phyloP scores from a whole-genome alignment of 2,797 vertebrate genomes.

The Catostomus latipinnis region DNA sequence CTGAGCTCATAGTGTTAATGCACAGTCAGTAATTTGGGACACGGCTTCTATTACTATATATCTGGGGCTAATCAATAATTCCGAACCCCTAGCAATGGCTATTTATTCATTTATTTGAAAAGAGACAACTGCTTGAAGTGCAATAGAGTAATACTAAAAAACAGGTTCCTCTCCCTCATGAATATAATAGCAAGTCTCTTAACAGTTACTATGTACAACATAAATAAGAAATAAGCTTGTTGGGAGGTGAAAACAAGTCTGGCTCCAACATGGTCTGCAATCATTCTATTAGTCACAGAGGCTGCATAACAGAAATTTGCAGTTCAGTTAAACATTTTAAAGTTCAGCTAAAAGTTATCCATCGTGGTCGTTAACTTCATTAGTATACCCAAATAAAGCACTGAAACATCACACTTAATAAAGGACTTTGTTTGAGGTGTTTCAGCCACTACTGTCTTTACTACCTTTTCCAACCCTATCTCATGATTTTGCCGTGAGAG shows the following conservation, averaged over 20 bases:
- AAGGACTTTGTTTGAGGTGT: conserved; percentile 30
- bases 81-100: neutral
- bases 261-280: conserved; percentile 63
- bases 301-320: conserved; percentile 25
- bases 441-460: conserved; percentile 35
- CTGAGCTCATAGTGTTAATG: too few relatives aligned
- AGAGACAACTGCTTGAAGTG: conserved; percentile 56
- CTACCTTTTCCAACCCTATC: conserved; percentile 8
- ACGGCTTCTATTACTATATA: neutral
- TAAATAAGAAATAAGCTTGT: conserved; percentile 57
- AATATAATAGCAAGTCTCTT: conserved; percentile 70
- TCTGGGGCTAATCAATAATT: neutral
- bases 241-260: conserved; percentile 55
- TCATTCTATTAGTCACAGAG: conserved; percentile 54
- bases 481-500: too few relatives aligned
- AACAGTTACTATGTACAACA: conserved; percentile 56
- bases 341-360: conserved; percentile 24
- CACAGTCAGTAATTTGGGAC: too few relatives aligned
- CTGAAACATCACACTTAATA: conserved; percentile 38
- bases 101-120: neutral
- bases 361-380: conserved; percentile 24
- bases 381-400: conserved; percentile 39
- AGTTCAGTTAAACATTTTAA: neutral
- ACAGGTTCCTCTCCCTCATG: conserved; percentile 66
- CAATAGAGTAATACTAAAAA: conserved; percentile 46